Percentiles rank a stretch among this genome's conserved stretches.
phyloP scores from a whole-genome alignment of 23 tunicate species.

The Oikopleura dioica region DNA sequence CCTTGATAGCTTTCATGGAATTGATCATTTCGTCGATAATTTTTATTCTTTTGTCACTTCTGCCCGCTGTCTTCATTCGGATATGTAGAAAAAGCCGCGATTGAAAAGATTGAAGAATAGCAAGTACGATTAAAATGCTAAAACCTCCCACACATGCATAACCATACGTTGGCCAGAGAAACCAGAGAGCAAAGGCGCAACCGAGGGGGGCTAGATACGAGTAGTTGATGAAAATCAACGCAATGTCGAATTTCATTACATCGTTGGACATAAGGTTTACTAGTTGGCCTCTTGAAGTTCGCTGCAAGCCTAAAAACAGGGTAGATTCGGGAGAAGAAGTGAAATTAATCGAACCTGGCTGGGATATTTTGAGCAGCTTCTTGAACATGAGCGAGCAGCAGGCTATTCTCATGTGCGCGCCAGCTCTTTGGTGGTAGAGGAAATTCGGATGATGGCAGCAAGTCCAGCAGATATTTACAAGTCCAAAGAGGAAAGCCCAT shows the following conservation, averaged over 20 bases:
- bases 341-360: neutral
- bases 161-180: too few relatives aligned
- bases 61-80: too few relatives aligned
- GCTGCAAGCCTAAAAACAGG: neutral
- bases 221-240: too few relatives aligned
- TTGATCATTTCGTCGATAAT: too few relatives aligned
- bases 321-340: neutral
- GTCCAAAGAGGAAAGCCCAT: constrained; percentile 4
- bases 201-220: too few relatives aligned
- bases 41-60: too few relatives aligned
- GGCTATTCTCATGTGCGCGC: constrained; percentile 46
- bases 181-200: too few relatives aligned
- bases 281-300: constrained; percentile 44
- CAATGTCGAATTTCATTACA: constrained; percentile 35
- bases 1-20: too few relatives aligned
- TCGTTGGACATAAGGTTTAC: constrained; percentile 65
- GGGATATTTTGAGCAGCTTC: constrained; percentile 19
- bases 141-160: too few relatives aligned
- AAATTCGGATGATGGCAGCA: constrained; percentile 15
- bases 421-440: constrained; percentile 15
- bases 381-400: constrained; percentile 54
- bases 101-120: too few relatives aligned
- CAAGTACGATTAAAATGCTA: too few relatives aligned
- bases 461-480: constrained; percentile 14
- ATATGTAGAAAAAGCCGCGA: too few relatives aligned